Percentiles rank a stretch among this genome's conserved stretches.
Conservation (phyloP, 64 coral and sea anemone genomes). For the Trachythela sp. region DNA sequence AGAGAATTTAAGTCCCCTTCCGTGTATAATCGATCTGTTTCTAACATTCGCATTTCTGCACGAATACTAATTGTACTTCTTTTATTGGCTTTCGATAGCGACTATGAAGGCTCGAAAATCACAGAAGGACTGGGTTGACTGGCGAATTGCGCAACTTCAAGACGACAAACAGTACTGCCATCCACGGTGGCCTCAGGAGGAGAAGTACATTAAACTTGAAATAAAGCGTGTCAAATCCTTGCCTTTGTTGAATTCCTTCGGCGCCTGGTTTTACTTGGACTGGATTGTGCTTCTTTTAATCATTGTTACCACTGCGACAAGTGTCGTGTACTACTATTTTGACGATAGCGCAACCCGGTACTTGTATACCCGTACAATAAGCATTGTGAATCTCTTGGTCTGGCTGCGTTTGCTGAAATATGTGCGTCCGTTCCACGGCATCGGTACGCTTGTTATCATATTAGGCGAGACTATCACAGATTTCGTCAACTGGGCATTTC, state of each 20-base stretch:
- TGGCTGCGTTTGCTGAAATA: slow-evolving; percentile 8
- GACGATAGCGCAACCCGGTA: not conserved
- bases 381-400: not conserved
- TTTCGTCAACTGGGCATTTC: slow-evolving; percentile 1
- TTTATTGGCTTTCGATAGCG: not conserved
- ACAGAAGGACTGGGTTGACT: slow-evolving; percentile 7
- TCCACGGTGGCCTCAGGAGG: slow-evolving; percentile 2
- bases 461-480: not conserved
- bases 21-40: too few relatives aligned
- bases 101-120: not conserved
- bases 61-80: too few relatives aligned
- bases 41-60: too few relatives aligned
- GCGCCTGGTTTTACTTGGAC: slow-evolving; percentile 2
- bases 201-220: slow-evolving; percentile 10
- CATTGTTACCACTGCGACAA: not conserved
- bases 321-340: not conserved
- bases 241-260: not conserved
- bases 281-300: not conserved
- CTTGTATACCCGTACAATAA: not conserved
- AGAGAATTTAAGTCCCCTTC: too few relatives aligned
- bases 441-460: not conserved
- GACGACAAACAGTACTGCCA: not conserved
- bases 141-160: not conserved
- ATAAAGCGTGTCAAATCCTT: not conserved
- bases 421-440: not conserved